Percentiles rank a stretch among this genome's conserved stretches.
These are phyloP conservation scores for Mylabris sibirica DNA, from an alignment of 2,888 invertebrate genomes.

Conservation along the genomic window DNA sequence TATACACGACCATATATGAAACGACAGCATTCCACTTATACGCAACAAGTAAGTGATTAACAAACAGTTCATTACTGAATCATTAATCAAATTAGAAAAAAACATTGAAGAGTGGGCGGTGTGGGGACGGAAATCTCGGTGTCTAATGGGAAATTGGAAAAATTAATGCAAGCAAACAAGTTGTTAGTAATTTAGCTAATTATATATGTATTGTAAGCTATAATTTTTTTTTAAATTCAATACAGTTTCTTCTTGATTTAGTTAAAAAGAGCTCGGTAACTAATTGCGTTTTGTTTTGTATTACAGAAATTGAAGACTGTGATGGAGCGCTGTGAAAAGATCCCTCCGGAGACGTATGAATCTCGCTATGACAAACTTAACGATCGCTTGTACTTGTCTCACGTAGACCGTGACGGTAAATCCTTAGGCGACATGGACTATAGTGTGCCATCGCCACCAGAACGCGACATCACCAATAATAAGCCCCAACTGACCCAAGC, in stretches of 20 bases:
- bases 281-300: slow-evolving; percentile 24
- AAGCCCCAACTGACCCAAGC: slow-evolving; percentile 67
- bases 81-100: slow-evolving; percentile 60
- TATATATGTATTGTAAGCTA: no score
- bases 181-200: slow-evolving; percentile 18
- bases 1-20: slow-evolving; percentile 72
- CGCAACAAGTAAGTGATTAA: slow-evolving; percentile 64
- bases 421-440: slow-evolving; percentile 70
- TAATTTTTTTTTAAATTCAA: no score
- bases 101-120: no score
- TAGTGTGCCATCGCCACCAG: slow-evolving; percentile 74
- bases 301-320: slow-evolving; percentile 71
- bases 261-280: no score
- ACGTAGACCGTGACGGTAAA: slow-evolving; percentile 71
- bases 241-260: no score
- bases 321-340: slow-evolving; percentile 73
- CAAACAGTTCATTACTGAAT: slow-evolving; percentile 48
- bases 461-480: slow-evolving; percentile 65
- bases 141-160: not conserved
- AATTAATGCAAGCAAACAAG: slow-evolving; percentile 9
- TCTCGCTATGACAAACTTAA: slow-evolving; percentile 60
- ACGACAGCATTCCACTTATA: slow-evolving; percentile 66
- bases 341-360: slow-evolving; percentile 67
- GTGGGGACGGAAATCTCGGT: not conserved
- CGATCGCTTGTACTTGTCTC: slow-evolving; percentile 64